These are phyloP conservation scores for Prosopocoilus inquinatus DNA, from an alignment of 2,888 invertebrate species.

Conservation along the genomic window DNA sequence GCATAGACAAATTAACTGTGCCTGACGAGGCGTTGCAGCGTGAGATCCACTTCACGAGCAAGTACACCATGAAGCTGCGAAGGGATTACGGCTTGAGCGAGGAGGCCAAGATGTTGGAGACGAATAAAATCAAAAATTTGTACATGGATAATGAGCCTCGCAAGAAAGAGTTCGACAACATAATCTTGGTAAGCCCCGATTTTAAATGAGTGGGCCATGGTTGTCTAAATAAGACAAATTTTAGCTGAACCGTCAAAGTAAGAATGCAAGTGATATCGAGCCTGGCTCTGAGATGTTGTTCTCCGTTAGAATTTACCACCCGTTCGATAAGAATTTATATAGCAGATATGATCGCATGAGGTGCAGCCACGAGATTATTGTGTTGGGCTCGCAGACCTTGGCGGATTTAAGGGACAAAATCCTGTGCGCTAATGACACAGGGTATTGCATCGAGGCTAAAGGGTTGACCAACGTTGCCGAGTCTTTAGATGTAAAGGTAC, in stretches of 20 bases:
- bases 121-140: constrained; percentile 14
- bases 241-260: constrained; percentile 36
- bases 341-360: constrained; percentile 40
- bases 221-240: too few species aligned
- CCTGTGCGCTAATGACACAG: constrained; percentile 68
- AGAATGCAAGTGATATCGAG: constrained; percentile 67
- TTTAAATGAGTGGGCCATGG: not conserved
- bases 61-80: constrained; percentile 9
- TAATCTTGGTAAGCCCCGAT: constrained; percentile 4
- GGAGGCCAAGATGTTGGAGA: constrained; percentile 14
- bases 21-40: constrained; percentile 11
- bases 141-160: not conserved
- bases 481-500: not conserved
- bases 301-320: constrained; percentile 54
- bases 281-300: constrained; percentile 50
- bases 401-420: constrained; percentile 73
- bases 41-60: constrained; percentile 4
- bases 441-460: constrained; percentile 62
- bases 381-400: constrained; percentile 68
- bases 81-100: constrained; percentile 10
- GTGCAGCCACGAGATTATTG: constrained; percentile 58
- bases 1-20: constrained; percentile 19
- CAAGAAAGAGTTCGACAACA: constrained; percentile 11
- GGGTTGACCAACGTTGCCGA: not conserved
- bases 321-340: constrained; percentile 39